These are phyloP conservation scores for Aphelinus certus DNA, from an alignment of 1,140 invertebrate genomes.

Conservation along the genomic window DNA sequence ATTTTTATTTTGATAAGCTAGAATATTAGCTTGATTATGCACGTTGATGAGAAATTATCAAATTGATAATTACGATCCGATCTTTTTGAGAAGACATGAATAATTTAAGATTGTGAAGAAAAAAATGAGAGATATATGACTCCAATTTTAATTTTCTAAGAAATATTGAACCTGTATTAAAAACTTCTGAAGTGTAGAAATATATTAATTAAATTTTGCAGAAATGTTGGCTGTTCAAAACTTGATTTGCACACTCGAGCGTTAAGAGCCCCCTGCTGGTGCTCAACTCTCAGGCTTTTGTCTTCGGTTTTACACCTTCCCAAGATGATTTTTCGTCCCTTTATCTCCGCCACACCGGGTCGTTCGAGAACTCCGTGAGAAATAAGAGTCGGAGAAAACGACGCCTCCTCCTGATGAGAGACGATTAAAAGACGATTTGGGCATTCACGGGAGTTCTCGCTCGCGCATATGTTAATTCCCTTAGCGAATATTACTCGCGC, in stretches of 20 bases:
- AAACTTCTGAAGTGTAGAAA: slow-evolving; percentile 21
- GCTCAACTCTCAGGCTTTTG: slow-evolving; percentile 17
- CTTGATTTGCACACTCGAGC: slow-evolving; percentile 3
- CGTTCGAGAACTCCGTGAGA: slow-evolving; percentile 16
- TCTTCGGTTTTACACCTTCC: slow-evolving; percentile 24
- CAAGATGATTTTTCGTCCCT: slow-evolving; percentile 26
- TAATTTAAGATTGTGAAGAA: not conserved
- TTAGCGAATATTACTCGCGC: slow-evolving; percentile 37
- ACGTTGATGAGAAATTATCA: no score
- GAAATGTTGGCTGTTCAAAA: slow-evolving; percentile 5
- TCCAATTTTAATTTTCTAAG: slow-evolving; percentile 30
- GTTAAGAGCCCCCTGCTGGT: slow-evolving; percentile 10
- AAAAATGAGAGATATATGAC: not conserved
- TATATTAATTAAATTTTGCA: slow-evolving; percentile 34
- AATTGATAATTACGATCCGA: not conserved
- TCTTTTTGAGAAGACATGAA: not conserved
- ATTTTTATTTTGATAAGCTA: slow-evolving; percentile 5
- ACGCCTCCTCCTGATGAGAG: not conserved
- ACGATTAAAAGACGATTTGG: slow-evolving; percentile 38
- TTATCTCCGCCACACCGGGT: slow-evolving; percentile 9
- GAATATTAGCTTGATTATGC: no score
- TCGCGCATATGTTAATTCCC: slow-evolving; percentile 10
- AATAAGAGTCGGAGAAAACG: slow-evolving; percentile 21
- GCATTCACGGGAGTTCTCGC: slow-evolving; percentile 1
- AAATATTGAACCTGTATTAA: slow-evolving; percentile 28